A percentile compares a stretch with the other conserved stretches of the same genome.
Conservation (phyloP, 2,888 invertebrate species). For the Drosophila monieri region DNA sequence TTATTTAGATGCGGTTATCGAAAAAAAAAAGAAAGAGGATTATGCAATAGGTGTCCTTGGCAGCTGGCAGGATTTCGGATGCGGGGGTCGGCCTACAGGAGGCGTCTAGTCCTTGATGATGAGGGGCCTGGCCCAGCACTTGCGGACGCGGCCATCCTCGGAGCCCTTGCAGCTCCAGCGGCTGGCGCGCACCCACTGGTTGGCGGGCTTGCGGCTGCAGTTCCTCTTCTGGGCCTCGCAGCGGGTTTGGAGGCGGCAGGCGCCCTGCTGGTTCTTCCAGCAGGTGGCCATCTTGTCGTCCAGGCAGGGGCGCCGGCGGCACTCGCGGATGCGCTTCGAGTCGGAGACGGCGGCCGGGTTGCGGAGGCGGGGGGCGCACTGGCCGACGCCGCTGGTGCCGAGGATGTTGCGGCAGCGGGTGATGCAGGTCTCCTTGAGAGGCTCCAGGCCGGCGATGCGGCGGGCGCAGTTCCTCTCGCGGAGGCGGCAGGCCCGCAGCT, state of each 20-base stretch:
- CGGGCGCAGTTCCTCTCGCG: conserved; percentile 68
- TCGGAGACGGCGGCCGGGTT: not conserved
- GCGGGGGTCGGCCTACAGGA: not conserved
- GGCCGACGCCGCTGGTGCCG: conserved; percentile 38
- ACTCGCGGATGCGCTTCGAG: conserved; percentile 17
- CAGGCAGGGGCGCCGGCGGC: conserved; percentile 15
- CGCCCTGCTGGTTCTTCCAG: conserved; percentile 53
- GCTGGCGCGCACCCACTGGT: conserved; percentile 38
- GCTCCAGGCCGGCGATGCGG: conserved; percentile 22
- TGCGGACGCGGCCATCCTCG: conserved; percentile 37
- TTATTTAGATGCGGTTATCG: not conserved
- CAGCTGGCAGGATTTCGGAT: not conserved
- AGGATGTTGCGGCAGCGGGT: conserved; percentile 45
- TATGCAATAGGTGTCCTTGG: not conserved
- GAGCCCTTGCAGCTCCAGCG: conserved; percentile 36
- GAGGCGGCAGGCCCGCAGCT: conserved; percentile 57
- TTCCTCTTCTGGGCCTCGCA: conserved; percentile 67
- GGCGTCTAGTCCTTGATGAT: conserved; percentile 27
- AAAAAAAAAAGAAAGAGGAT: not conserved
- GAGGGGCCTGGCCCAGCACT: conserved; percentile 35
- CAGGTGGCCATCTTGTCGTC: conserved; percentile 49
- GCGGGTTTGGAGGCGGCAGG: conserved; percentile 54
- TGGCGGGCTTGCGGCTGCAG: conserved; percentile 43
- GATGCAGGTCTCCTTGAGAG: conserved; percentile 11
- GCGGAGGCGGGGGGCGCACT: conserved; percentile 28